phyloP scores from a whole-genome alignment of 2,888 invertebrate genomes.

The Stegophylla sp. region DNA sequence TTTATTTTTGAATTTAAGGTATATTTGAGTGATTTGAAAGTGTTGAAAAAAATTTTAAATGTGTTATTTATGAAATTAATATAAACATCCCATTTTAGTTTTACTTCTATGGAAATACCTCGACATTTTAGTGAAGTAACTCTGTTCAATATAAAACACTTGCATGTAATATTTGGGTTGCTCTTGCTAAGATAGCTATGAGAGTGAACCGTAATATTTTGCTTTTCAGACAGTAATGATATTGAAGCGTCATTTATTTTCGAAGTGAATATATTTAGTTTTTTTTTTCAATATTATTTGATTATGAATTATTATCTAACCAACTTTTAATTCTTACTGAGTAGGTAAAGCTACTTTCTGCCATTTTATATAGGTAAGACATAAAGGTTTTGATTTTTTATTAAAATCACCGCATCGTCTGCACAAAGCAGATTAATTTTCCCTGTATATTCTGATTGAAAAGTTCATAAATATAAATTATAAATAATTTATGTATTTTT shows the following conservation, averaged over 20 bases:
- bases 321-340: no score
- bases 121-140: neutral
- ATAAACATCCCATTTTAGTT: neutral
- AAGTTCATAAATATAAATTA: no score
- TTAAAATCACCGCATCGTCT: neutral
- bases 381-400: neutral
- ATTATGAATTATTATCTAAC: neutral
- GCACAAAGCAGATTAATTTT: no score
- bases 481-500: no score
- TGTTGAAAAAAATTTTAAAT: neutral
- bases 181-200: neutral
- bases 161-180: neutral
- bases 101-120: neutral
- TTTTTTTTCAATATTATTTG: neutral
- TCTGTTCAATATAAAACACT: neutral
- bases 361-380: no score
- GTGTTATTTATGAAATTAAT: neutral
- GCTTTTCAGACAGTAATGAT: neutral
- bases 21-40: neutral
- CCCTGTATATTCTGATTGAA: no score
- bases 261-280: slow-evolving; percentile 9
- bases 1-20: neutral
- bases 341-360: no score
- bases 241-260: neutral
- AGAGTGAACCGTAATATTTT: neutral